Percentiles rank a stretch among this genome's conserved stretches.
These are phyloP conservation scores for Nomia melanderi DNA, from an alignment of 1,140 invertebrate genomes.

Conservation along the genomic window DNA sequence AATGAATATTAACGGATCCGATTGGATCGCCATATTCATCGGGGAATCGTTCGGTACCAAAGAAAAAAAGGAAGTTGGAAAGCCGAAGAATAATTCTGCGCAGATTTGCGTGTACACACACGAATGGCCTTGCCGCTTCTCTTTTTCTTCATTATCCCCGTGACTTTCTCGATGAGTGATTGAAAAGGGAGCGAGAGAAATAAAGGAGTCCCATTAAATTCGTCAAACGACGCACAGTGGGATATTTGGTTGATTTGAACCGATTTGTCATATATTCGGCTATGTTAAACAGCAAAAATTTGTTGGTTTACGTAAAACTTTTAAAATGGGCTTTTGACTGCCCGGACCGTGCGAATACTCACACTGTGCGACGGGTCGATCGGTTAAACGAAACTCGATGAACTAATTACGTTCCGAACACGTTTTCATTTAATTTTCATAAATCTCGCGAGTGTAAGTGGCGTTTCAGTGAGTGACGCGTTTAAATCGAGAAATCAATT, in stretches of 20 bases:
- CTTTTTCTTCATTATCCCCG: background rate
- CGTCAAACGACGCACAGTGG: too few relatives aligned
- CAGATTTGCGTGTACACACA: background rate
- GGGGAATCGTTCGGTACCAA: background rate
- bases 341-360: too few relatives aligned
- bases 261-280: too few relatives aligned
- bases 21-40: background rate
- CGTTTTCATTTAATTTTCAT: constrained; percentile 6
- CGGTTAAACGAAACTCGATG: background rate
- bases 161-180: background rate
- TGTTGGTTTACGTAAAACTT: too few relatives aligned
- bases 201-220: too few relatives aligned
- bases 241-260: too few relatives aligned
- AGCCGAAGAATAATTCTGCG: background rate
- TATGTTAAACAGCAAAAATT: too few relatives aligned
- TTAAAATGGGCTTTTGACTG: too few relatives aligned
- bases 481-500: background rate
- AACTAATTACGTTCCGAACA: background rate
- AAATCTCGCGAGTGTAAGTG: background rate
- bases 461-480: background rate
- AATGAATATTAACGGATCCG: background rate
- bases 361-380: too few relatives aligned
- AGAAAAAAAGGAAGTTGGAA: background rate
- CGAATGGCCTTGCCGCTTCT: background rate
- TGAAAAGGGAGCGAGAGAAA: background rate